phyloP scores from a whole-genome alignment of 2,113 vertebrate species.

The Chionodraco myersi region DNA sequence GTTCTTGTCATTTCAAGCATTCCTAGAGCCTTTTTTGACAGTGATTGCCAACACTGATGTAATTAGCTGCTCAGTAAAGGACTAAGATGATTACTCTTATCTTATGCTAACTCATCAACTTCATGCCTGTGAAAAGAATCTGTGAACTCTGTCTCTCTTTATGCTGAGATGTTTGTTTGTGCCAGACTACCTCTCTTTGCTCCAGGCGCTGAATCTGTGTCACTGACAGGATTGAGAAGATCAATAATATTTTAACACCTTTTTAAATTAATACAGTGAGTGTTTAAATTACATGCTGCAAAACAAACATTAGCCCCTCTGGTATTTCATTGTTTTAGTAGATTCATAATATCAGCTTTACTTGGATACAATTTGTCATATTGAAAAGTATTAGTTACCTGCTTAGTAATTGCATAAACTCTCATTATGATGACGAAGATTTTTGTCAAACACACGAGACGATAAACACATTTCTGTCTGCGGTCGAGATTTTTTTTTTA shows the following conservation, averaged over 20 bases:
- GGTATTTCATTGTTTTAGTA: background rate
- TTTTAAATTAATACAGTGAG: slow-evolving; percentile 14
- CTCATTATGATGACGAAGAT: slow-evolving; percentile 5
- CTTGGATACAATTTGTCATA: background rate
- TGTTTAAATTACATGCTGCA: slow-evolving; percentile 30
- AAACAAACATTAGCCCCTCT: slow-evolving; percentile 7
- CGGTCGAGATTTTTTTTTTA: slow-evolving; percentile 26
- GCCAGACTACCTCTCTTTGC: slow-evolving; percentile 77
- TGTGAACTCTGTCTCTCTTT: slow-evolving; percentile 48
- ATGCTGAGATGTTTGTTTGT: slow-evolving; percentile 58
- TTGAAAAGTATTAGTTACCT: background rate
- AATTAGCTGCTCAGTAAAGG: slow-evolving; percentile 34
- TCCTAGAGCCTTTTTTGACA: slow-evolving; percentile 57
- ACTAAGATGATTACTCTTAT: slow-evolving; percentile 48
- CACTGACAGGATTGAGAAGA: slow-evolving; percentile 1
- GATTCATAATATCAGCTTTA: background rate
- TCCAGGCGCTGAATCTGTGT: slow-evolving; percentile 56
- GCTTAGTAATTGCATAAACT: background rate
- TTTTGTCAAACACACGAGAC: slow-evolving; percentile 15
- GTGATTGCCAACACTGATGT: slow-evolving; percentile 56
- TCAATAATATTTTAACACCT: slow-evolving; percentile 23
- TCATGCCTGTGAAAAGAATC: slow-evolving; percentile 60
- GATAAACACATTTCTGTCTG: slow-evolving; percentile 27
- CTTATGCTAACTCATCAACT: slow-evolving; percentile 53
- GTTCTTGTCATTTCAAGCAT: slow-evolving; percentile 69